A percentile compares a stretch with the other conserved stretches of the same genome.
Conservation (phyloP, 2,113 vertebrate species). For the Neotragus moschatus region DNA sequence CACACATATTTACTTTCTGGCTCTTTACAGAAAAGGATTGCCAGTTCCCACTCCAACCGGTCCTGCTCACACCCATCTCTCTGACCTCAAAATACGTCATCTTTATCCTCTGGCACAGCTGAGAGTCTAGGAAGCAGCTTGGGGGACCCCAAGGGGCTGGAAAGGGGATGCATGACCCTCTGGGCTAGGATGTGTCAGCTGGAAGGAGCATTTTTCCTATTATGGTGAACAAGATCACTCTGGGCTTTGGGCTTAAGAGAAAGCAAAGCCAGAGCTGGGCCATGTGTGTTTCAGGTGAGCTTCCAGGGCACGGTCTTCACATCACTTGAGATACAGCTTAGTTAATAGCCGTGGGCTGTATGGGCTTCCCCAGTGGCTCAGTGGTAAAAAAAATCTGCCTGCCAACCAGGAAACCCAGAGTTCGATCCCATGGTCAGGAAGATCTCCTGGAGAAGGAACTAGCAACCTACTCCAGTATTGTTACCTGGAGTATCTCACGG, state of each 20-base stretch:
- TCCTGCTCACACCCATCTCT: too few species aligned
- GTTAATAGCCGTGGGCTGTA: rapidly evolving
- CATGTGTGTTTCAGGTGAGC: rapidly evolving
- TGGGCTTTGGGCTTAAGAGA: not conserved
- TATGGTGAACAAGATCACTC: rapidly evolving
- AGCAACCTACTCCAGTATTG: not conserved
- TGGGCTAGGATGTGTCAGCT: rapidly evolving
- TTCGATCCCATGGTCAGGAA: not conserved
- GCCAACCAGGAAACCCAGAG: not conserved
- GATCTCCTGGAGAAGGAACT: not conserved
- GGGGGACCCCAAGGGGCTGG: rapidly evolving
- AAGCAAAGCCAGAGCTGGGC: rapidly evolving
- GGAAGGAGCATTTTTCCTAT: rapidly evolving
- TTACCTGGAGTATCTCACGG: not conserved
- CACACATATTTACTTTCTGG: not conserved
- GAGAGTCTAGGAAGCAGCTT: not conserved
- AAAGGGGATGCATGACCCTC: rapidly evolving
- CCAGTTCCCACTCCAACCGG: rapidly evolving
- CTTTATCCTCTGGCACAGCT: rapidly evolving
- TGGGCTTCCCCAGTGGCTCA: not conserved
- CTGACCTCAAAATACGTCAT: rapidly evolving
- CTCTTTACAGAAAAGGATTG: not conserved
- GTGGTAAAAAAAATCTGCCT: not conserved
- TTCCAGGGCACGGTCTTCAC: rapidly evolving
- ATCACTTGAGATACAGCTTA: rapidly evolving